These are phyloP conservation scores for Cataglyphis rosenhaueri DNA, from an alignment of 2,888 invertebrate genomes.

Conservation along the genomic window DNA sequence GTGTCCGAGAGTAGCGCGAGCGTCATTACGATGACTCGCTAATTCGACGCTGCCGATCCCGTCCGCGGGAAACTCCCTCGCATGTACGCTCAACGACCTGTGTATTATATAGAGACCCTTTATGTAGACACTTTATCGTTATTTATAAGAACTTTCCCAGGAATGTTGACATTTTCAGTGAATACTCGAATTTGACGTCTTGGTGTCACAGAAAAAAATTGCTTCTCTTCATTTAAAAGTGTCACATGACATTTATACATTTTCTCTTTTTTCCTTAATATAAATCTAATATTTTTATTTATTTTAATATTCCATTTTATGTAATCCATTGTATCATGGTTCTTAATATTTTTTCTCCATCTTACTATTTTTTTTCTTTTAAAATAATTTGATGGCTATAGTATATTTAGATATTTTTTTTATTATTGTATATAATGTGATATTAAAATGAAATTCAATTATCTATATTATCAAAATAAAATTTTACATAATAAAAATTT, in stretches of 20 bases:
- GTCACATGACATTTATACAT: neutral
- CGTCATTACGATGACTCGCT: constrained; percentile 60
- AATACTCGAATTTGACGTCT: neutral
- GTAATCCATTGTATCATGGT: neutral
- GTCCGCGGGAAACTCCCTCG: constrained; percentile 12
- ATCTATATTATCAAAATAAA: neutral
- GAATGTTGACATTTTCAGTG: neutral
- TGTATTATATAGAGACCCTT: constrained; percentile 24
- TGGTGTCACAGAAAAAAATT: neutral
- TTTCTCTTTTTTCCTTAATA: neutral
- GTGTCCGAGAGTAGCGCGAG: constrained; percentile 54
- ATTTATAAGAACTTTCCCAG: neutral
- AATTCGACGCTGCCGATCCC: constrained; percentile 55
- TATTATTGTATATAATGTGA: neutral
- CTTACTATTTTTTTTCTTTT: neutral
- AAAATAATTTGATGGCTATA: neutral
- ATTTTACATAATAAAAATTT: neutral
- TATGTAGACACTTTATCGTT: neutral
- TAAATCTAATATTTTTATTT: neutral
- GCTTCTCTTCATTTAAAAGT: neutral
- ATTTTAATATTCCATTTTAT: neutral
- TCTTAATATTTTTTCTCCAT: neutral
- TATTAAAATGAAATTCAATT: neutral
- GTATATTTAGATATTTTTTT: neutral
- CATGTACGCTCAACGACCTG: constrained; percentile 6